Evolutionary conservation across 2,888 invertebrate genomes (phyloP).

Genomic region (Rhaphigaster nebulosa): DNA sequence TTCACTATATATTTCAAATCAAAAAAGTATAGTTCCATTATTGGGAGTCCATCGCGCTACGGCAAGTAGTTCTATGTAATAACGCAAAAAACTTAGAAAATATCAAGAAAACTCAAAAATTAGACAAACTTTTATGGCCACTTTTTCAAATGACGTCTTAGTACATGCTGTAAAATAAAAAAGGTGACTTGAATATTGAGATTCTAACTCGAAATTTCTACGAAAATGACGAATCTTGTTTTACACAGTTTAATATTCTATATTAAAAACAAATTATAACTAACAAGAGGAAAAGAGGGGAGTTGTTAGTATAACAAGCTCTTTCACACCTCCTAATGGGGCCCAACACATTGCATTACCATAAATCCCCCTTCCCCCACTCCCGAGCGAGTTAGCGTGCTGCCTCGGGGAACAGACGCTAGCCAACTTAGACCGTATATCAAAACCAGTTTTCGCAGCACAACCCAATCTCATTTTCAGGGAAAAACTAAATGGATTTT

Average conservation of each 20-base stretch:
- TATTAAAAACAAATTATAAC: slow-evolving; percentile 26
- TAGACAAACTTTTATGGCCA: no score
- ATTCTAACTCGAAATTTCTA: neutral
- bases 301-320: slow-evolving; percentile 22
- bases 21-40: no score
- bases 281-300: neutral
- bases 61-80: no score
- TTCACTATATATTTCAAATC: no score
- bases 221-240: neutral
- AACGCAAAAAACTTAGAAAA: no score
- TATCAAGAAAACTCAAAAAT: no score
- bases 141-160: no score
- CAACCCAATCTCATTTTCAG: slow-evolving; percentile 35
- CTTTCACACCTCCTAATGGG: slow-evolving; percentile 1
- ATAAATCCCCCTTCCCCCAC: slow-evolving; percentile 10
- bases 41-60: no score
- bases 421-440: slow-evolving; percentile 2
- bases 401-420: neutral
- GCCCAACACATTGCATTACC: slow-evolving; percentile 16
- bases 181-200: no score
- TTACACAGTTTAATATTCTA: neutral
- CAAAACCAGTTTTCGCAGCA: slow-evolving; percentile 36
- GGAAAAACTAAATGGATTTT: slow-evolving; percentile 41
- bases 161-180: no score
- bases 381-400: neutral